Percentiles rank a stretch among this genome's conserved stretches.
Conservation (phyloP, 2,113 vertebrate species). For the Grammomys dolichurus region DNA sequence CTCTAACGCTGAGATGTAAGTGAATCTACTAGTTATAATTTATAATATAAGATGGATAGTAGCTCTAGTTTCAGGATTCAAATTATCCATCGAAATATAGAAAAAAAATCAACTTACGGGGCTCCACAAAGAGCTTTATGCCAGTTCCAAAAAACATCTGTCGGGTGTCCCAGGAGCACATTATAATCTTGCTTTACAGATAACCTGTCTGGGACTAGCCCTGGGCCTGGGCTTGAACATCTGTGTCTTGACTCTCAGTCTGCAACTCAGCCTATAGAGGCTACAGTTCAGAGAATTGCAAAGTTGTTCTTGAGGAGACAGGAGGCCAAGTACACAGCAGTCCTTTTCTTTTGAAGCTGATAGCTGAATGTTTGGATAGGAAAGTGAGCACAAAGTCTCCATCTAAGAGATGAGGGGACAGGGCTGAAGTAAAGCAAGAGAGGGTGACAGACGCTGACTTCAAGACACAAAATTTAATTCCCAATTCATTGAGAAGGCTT, state of each 20-base stretch:
- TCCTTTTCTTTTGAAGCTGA: slow-evolving; percentile 66
- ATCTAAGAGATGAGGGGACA: not conserved
- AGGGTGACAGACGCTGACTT: slow-evolving; percentile 13
- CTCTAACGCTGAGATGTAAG: not conserved
- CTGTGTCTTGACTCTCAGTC: slow-evolving; percentile 39
- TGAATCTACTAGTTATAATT: not conserved
- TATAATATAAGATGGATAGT: not conserved
- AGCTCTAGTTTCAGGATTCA: not conserved
- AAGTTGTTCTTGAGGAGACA: slow-evolving; percentile 47
- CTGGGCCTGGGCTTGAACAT: slow-evolving; percentile 36
- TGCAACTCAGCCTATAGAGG: not conserved
- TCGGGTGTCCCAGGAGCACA: slow-evolving; percentile 70
- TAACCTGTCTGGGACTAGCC: slow-evolving; percentile 8
- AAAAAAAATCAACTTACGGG: slow-evolving; percentile 57
- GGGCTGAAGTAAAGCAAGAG: not conserved
- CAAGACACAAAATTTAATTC: slow-evolving; percentile 21
- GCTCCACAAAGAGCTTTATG: slow-evolving; percentile 73
- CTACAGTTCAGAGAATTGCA: slow-evolving; percentile 49
- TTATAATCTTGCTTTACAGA: not conserved
- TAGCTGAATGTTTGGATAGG: slow-evolving; percentile 46
- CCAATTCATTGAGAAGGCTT: not conserved
- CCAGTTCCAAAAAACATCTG: slow-evolving; percentile 75
- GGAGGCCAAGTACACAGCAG: not conserved
- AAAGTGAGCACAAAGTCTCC: not conserved
- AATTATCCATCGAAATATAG: slow-evolving; percentile 38